Evolutionary conservation across 1,140 invertebrate genomes (phyloP).

Genomic region (Condylostylus longicornis): DNA sequence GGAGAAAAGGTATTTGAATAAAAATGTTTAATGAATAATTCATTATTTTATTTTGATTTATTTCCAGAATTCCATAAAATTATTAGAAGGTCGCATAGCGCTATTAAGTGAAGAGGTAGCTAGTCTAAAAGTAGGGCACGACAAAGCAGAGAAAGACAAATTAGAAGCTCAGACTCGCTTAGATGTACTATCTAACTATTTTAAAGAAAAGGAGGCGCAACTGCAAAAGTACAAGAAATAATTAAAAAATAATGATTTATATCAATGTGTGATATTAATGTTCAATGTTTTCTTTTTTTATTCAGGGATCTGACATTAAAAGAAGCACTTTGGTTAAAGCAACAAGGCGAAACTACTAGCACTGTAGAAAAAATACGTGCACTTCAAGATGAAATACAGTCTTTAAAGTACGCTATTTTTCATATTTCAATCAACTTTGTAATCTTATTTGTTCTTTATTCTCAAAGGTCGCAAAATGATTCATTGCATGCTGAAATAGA

Average conservation of each 20-base stretch:
- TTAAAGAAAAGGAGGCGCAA: constrained; percentile 74
- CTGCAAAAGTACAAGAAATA: constrained; percentile 51
- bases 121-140: constrained; percentile 45
- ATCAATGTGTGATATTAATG: not conserved
- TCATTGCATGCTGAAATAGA: constrained; percentile 60
- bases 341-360: constrained; percentile 64
- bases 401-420: constrained; percentile 50
- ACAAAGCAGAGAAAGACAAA: constrained; percentile 58
- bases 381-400: constrained; percentile 64
- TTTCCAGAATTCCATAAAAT: constrained; percentile 9
- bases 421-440: not conserved
- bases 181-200: constrained; percentile 71
- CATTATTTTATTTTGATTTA: not conserved
- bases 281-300: constrained; percentile 12
- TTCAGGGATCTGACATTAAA: constrained; percentile 60
- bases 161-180: constrained; percentile 66
- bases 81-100: constrained; percentile 20
- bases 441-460: not conserved
- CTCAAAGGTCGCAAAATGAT: constrained; percentile 47
- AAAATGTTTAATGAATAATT: not conserved
- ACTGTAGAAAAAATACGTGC: constrained; percentile 60
- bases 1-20: constrained; percentile 27
- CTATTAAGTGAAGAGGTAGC: constrained; percentile 27
- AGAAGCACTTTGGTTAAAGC: constrained; percentile 66
- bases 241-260: constrained; percentile 7